Percentiles rank a stretch among this genome's conserved stretches.
Evolutionary conservation across 2,113 vertebrate genomes (phyloP).

Genomic region (Crypturellus undulatus): DNA sequence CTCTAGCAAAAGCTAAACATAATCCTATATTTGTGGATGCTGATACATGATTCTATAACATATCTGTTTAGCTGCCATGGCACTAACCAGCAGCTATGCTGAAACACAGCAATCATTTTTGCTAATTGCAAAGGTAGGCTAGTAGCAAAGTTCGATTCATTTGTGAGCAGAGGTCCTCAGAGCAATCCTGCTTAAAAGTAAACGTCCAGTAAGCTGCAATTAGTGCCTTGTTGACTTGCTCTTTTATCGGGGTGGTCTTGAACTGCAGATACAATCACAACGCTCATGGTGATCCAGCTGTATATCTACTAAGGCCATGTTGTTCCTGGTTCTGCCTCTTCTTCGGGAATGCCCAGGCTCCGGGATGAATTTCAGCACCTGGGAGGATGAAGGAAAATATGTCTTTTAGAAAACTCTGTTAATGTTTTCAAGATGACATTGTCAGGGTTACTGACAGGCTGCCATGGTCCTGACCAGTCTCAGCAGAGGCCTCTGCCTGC

Average conservation of each 20-base stretch:
- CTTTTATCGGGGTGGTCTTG: constrained; percentile 90
- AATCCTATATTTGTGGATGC: constrained; percentile 51
- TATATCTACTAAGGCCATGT: constrained; percentile 88
- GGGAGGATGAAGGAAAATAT: constrained; percentile 44
- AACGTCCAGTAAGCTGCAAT: constrained; percentile 1
- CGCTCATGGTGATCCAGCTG: constrained; percentile 92
- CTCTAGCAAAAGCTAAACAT: constrained; percentile 48
- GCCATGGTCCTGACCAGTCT: not conserved
- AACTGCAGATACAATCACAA: constrained; percentile 92
- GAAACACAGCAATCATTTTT: constrained; percentile 53
- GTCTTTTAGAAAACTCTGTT: not conserved
- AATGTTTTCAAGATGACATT: not conserved
- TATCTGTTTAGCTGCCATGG: constrained; percentile 51
- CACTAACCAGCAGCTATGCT: constrained; percentile 62
- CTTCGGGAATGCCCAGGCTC: constrained; percentile 79
- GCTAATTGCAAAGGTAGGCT: constrained; percentile 67
- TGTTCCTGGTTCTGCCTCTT: constrained; percentile 81
- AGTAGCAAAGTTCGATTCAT: constrained; percentile 61
- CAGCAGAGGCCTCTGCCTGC: not conserved
- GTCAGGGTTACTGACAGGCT: not conserved
- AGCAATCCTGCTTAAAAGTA: constrained; percentile 51
- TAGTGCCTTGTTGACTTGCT: not conserved
- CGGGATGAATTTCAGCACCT: constrained; percentile 94
- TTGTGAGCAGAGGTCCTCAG: constrained; percentile 45
- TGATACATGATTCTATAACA: constrained; percentile 46